Base-by-base conservation (phyloP, 2,888 invertebrate genomes). In the Pachymerium ferrugineum region DNA sequence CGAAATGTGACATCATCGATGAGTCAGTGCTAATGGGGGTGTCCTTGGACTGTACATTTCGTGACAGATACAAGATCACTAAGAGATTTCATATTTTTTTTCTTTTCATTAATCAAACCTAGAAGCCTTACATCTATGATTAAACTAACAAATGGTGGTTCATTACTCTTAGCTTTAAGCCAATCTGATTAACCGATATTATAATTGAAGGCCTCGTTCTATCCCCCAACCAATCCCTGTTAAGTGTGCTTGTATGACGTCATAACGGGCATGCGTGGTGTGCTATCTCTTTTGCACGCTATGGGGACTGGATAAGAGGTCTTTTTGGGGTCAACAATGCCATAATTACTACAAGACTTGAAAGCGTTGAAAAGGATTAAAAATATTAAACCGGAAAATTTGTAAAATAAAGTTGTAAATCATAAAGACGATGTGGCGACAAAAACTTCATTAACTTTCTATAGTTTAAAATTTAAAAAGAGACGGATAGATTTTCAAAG, bases 1-100 rank as follows among this genome's bases (percentile, higher is more conserved):
- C 54, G 54, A 54, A 54, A 54, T 54, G 54, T 54, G 54, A 54
- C 54, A 54, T 54, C 54, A 54, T 6, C 54, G 54, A 54, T 54
- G 54, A 54, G 54, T 54, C 54, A 54, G 25, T 22, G 6, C 25
- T 25, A 54, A 25, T 22, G 47, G 38, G 47, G 47, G 47, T 22
- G 47, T 47, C 47, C 47, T 47, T 47, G 47, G 47, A 47, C 8
- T 16, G 47, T 16, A 22, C 14, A 47, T 47, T 47, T 47, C 12
- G 47, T n/a, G 12, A n/a, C 22, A 47, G 10, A 47, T 16, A 16
- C 47, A 16, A 47, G 16, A 47, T 47, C 47, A n/a, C 16, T 6
- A 16, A 47, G 12, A n/a, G 47, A 16, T 47, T 47, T 16, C 1
- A 8, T 47, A 14, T 47, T 16, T 47, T 47, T 47, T 12, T 2